phyloP scores from a whole-genome alignment of 1,140 invertebrate genomes.

The Drosophila sulfurigaster region DNA sequence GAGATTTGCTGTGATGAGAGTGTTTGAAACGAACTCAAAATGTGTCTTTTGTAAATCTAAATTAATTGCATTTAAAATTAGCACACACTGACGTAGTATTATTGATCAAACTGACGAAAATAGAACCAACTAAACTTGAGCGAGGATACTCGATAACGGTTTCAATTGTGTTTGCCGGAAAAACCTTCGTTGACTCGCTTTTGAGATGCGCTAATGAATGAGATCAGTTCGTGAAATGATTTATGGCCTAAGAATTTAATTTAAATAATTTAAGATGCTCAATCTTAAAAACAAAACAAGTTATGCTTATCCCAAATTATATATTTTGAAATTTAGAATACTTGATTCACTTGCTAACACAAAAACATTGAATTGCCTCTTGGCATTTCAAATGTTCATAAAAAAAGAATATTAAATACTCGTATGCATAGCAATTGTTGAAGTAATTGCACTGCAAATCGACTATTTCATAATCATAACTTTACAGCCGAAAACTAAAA shows the following conservation, averaged over 20 bases:
- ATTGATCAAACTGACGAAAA: slow-evolving; percentile 60
- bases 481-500: neutral
- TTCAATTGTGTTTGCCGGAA: slow-evolving; percentile 4
- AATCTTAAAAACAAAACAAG: neutral
- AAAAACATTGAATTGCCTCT: neutral
- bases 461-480: neutral
- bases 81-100: slow-evolving; percentile 47
- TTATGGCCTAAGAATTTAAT: neutral
- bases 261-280: too few relatives aligned
- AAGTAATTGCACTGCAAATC: neutral
- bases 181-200: neutral
- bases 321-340: neutral
- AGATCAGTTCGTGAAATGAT: neutral
- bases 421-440: neutral
- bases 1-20: slow-evolving; percentile 17
- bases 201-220: slow-evolving; percentile 1
- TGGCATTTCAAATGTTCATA: slow-evolving; percentile 14
- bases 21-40: slow-evolving; percentile 33
- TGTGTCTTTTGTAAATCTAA: slow-evolving; percentile 47
- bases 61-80: slow-evolving; percentile 75
- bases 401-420: slow-evolving; percentile 3
- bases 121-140: slow-evolving; percentile 38
- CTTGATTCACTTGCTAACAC: neutral
- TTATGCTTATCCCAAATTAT: neutral
- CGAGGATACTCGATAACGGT: neutral